phyloP scores from a whole-genome alignment of 2,797 vertebrate species.

The Neosilurus mollespiculum region DNA sequence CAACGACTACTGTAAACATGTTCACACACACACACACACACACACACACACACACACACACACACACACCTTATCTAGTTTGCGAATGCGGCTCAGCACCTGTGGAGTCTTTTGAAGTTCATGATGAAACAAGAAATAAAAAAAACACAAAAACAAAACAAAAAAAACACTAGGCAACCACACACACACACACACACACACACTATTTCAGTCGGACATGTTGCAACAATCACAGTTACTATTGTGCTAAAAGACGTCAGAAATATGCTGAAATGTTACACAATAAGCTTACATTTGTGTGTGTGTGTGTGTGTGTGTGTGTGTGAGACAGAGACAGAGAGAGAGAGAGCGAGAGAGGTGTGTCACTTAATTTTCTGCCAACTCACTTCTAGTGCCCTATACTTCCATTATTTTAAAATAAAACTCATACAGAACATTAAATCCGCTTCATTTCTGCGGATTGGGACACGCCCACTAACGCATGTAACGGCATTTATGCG shows the following conservation, averaged over 20 bases:
- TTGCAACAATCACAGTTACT: not conserved
- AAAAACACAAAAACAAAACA: not conserved
- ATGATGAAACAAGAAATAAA: conserved; percentile 10
- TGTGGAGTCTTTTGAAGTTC: not conserved
- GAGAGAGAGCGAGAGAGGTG: no score
- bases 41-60: not conserved
- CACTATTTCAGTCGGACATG: not conserved
- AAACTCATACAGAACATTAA: no score
- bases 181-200: not conserved
- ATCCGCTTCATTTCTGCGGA: not conserved
- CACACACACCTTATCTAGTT: not conserved
- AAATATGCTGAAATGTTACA: not conserved
- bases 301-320: not conserved
- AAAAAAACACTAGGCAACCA: conserved; percentile 22
- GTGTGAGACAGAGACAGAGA: no score
- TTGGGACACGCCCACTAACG: not conserved
- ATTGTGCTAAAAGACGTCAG: not conserved
- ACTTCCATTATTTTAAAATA: not conserved
- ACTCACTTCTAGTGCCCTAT: not conserved
- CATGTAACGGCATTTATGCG: not conserved
- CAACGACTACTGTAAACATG: not conserved
- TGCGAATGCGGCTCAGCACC: not conserved
- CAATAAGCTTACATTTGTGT: not conserved
- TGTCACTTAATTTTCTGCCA: not conserved
- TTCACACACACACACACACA: not conserved